These are phyloP conservation scores for Trachymyrmex cornetzi DNA, from an alignment of 1,140 invertebrate genomes.

Conservation along the genomic window DNA sequence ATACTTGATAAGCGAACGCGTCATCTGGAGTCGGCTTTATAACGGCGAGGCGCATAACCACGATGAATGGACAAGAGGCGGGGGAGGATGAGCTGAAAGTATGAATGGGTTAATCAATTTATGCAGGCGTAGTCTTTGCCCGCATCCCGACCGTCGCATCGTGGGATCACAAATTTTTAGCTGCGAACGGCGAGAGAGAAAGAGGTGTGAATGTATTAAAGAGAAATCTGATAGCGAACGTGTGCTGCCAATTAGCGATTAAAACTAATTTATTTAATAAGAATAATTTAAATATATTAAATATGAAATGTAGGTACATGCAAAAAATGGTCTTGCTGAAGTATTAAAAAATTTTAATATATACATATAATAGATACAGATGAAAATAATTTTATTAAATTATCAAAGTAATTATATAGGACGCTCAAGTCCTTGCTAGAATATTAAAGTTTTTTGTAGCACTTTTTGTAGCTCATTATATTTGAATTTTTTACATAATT, in stretches of 20 bases:
- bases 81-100: slow-evolving; percentile 64
- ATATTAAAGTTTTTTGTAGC: too few relatives aligned
- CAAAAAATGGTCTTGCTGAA: too few relatives aligned
- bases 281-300: slow-evolving; percentile 7
- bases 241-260: background rate
- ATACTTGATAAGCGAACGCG: slow-evolving; percentile 31
- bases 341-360: too few relatives aligned
- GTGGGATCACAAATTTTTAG: slow-evolving; percentile 62
- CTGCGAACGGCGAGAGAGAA: slow-evolving; percentile 35
- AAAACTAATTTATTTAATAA: background rate
- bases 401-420: too few relatives aligned
- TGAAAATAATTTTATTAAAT: too few relatives aligned
- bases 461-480: too few relatives aligned
- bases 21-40: slow-evolving; percentile 29
- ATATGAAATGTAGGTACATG: background rate
- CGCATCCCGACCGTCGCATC: slow-evolving; percentile 47
- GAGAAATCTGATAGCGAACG: background rate
- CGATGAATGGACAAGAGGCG: slow-evolving; percentile 63
- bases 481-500: too few relatives aligned
- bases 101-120: slow-evolving; percentile 76
- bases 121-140: slow-evolving; percentile 68
- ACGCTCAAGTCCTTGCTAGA: too few relatives aligned
- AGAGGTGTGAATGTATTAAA: slow-evolving; percentile 17
- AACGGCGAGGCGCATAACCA: slow-evolving; percentile 55
- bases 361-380: too few relatives aligned